Conservation (phyloP, 2,113 vertebrate genomes). For the Paradoxurus hermaphroditus region DNA sequence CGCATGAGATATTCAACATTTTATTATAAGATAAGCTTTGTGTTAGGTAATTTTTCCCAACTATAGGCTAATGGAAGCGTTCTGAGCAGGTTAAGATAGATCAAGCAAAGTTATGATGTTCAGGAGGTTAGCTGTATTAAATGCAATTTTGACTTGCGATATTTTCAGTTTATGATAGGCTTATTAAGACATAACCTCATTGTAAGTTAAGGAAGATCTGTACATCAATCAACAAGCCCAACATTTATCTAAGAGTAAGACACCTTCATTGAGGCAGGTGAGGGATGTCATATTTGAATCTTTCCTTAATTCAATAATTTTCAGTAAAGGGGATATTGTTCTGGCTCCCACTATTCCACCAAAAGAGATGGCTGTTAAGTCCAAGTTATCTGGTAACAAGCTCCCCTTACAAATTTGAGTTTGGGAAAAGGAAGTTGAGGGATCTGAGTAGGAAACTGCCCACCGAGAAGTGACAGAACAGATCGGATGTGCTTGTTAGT, state of each 20-base stretch:
- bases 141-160: neutral
- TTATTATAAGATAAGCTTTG: neutral
- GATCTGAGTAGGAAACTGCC: neutral
- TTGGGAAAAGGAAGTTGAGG: neutral
- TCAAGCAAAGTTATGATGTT: neutral
- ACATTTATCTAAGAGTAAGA: neutral
- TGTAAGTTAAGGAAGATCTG: neutral
- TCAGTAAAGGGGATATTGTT: neutral
- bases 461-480: neutral
- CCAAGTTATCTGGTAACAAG: neutral
- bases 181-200: neutral
- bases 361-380: neutral
- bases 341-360: neutral
- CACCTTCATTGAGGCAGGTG: neutral
- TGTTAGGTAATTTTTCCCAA: neutral
- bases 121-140: neutral
- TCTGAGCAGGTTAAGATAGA: neutral
- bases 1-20: neutral
- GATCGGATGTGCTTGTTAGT: neutral
- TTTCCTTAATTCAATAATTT: neutral
- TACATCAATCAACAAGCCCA: neutral
- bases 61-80: neutral
- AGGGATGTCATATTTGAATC: neutral
- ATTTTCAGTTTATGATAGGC: neutral
- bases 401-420: neutral